Conservation (phyloP, 2,888 invertebrate genomes). For the Vesta saturnalis region DNA sequence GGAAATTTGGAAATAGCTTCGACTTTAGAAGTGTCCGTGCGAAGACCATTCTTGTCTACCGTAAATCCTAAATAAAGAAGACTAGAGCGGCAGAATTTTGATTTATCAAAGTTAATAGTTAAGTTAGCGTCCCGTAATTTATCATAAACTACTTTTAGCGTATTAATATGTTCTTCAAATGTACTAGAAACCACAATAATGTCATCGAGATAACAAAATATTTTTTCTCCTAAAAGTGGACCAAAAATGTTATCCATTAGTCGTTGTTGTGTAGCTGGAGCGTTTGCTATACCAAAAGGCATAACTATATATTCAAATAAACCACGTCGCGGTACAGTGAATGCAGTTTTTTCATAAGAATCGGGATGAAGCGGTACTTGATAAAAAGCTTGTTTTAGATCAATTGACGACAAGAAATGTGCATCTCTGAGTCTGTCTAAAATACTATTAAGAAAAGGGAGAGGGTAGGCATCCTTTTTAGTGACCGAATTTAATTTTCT, state of each 20-base stretch:
- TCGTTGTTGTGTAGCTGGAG: too few species aligned
- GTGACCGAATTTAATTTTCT: conserved; percentile 45
- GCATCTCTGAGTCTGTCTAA: conserved; percentile 42
- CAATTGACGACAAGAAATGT: conserved; percentile 43
- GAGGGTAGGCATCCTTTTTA: conserved; percentile 45
- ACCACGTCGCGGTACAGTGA: too few species aligned
- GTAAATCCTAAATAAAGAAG: conserved; percentile 47
- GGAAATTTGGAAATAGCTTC: conserved; percentile 46
- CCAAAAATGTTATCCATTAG: too few species aligned
- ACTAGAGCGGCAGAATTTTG: conserved; percentile 39
- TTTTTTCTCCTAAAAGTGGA: too few species aligned
- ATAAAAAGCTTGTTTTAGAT: conserved; percentile 44
- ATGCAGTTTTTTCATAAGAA: conserved; percentile 41
- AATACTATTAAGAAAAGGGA: conserved; percentile 45
- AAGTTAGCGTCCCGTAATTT: too few species aligned
- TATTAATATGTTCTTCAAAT: too few species aligned
- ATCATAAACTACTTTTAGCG: too few species aligned
- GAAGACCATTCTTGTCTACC: conserved; percentile 42
- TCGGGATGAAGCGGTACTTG: conserved; percentile 44
- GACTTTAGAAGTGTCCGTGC: conserved; percentile 48
- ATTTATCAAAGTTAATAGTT: conserved; percentile 11
- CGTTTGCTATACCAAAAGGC: too few species aligned
- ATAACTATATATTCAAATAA: too few species aligned
- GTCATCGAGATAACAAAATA: too few species aligned
- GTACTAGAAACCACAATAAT: too few species aligned